Base-by-base conservation (phyloP, 2,797 vertebrate genomes). In the Fringilla coelebs region DNA sequence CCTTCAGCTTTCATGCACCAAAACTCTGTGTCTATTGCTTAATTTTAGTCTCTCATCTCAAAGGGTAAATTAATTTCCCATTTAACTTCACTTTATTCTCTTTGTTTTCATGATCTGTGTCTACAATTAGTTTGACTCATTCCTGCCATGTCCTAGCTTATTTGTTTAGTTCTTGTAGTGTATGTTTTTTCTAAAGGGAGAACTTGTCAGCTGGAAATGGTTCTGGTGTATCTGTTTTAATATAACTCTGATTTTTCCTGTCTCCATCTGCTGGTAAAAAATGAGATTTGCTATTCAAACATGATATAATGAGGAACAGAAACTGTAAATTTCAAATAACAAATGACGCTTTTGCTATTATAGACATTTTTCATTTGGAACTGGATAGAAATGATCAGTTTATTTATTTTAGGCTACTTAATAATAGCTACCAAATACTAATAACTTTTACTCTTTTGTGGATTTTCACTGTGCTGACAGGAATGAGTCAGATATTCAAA, bases 251-350 rank as follows among this genome's bases (percentile, higher is more conserved):
- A 88, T 90, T 97, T 96, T 96, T 93, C 70, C 36, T 93, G 77
- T 96, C 95, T 96, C 96, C 95, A 95, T 93, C 96, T 97, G 88
- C 95, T 96, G 96, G 96, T 63, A 87, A 81, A 94, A 96, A 43
- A 63, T 17, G 71, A 96, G 57, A 95, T 91, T 90, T 88, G 17
- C 85, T 92, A 29, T 58, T 67, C 55, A 85, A 81, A 54, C 22
- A 45, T 68, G 34, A 58, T 63, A 18, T 11, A 61, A 66, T 22
- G 38, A 57, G 5, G 21, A 93, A 46, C 18, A 71, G 55, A 84
- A 94, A 34, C 34, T 21, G 18, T 49, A 65, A 9, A 88, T 91
- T 77, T 90, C 28, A 61, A 75, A 67, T 57, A 57, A 62, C 60
- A 82, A 87, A 58, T 72, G 51, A 17, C 4, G 3, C 19, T 57